Conservation (phyloP, 1,140 invertebrate genomes). For the Psix sp. region DNA sequence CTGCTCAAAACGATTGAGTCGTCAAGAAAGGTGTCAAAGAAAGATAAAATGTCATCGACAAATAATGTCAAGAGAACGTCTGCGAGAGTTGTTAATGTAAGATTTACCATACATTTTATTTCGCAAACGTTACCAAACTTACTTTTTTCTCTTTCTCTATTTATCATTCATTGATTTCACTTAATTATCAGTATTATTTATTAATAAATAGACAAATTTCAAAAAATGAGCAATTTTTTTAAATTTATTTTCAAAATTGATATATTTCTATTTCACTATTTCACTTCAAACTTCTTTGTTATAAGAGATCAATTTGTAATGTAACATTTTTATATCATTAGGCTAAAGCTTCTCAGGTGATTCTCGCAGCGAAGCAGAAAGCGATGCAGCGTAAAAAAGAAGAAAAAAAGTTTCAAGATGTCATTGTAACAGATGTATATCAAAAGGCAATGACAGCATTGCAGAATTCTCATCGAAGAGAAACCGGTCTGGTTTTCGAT, state of each 20-base stretch:
- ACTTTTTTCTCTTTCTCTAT: background rate
- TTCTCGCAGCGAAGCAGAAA: conserved; percentile 71
- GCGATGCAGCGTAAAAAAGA: conserved; percentile 65
- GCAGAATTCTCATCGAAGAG: conserved; percentile 77
- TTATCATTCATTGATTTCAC: conserved; percentile 6
- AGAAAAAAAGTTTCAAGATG: conserved; percentile 58
- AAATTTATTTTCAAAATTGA: conserved; percentile 6
- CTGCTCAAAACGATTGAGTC: conserved; percentile 67
- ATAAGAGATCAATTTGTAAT: background rate
- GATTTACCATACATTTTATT: background rate
- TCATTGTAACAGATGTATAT: conserved; percentile 68
- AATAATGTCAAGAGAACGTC: conserved; percentile 40
- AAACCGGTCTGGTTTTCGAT: conserved; percentile 89
- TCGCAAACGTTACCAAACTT: too few relatives aligned
- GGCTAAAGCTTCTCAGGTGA: conserved; percentile 70
- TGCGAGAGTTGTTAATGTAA: conserved; percentile 49
- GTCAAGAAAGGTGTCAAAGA: conserved; percentile 45
- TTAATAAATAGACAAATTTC: conserved; percentile 4
- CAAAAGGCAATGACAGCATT: conserved; percentile 80
- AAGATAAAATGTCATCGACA: conserved; percentile 26
- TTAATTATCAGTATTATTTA: conserved; percentile 2
- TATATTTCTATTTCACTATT: too few relatives aligned
- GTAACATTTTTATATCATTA: conserved; percentile 34
- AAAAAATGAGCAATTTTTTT: too few relatives aligned
- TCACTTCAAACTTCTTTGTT: too few relatives aligned